Conservation (phyloP, 2,888 invertebrate species). For the Pandemis heparana region DNA sequence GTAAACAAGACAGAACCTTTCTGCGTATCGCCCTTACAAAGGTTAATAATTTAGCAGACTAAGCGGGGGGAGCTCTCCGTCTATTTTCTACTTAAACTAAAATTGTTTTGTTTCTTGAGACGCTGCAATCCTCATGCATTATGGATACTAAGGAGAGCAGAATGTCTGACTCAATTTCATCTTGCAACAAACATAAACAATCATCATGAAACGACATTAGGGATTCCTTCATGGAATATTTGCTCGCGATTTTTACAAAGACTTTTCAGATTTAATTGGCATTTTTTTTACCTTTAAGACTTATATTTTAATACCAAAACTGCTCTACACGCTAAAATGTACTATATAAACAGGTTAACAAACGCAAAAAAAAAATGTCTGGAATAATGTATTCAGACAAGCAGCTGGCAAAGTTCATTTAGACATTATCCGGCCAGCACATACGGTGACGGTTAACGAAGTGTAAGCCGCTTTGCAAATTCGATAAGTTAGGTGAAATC, state of each 20-base stretch:
- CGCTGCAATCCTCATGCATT: constrained; percentile 64
- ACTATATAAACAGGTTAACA: neutral
- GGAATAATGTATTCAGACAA: neutral
- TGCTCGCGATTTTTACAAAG: neutral
- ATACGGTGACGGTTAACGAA: constrained; percentile 73
- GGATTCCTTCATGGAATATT: neutral
- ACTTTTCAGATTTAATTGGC: neutral
- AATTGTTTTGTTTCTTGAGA: constrained; percentile 74
- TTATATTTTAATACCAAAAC: too few relatives aligned
- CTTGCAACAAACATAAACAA: constrained; percentile 2
- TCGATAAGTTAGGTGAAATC: constrained; percentile 84
- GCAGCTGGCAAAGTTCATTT: constrained; percentile 9
- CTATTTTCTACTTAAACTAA: constrained; percentile 77
- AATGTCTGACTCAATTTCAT: constrained; percentile 51
- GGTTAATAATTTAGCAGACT: constrained; percentile 84
- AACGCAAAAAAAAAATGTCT: neutral
- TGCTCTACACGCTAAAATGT: too few relatives aligned
- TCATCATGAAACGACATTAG: neutral
- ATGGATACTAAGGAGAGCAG: constrained; percentile 56
- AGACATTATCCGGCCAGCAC: constrained; percentile 43
- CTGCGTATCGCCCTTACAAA: constrained; percentile 79
- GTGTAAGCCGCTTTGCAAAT: constrained; percentile 84
- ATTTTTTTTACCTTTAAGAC: neutral
- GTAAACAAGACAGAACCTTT: constrained; percentile 84
- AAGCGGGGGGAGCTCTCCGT: constrained; percentile 71